Conservation (phyloP, 35 echinoderm and acorn worm species). For the Antedon bifida region DNA sequence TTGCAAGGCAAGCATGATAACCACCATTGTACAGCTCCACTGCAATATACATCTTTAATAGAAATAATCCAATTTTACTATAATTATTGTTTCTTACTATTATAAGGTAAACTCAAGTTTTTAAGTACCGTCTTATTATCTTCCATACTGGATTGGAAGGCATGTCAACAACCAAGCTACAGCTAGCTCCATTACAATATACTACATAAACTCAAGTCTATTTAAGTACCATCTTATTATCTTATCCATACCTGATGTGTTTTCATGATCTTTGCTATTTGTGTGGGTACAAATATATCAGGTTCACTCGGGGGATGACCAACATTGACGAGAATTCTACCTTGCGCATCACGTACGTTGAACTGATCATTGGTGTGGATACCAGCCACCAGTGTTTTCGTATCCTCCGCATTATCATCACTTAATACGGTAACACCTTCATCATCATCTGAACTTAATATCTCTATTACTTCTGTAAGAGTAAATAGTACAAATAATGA, state of each 20-base stretch:
- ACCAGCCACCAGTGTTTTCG: slow-evolving; percentile 29
- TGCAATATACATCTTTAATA: too few relatives aligned
- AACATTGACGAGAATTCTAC: slow-evolving; percentile 69
- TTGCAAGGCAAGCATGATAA: too few relatives aligned
- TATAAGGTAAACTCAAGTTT: too few relatives aligned
- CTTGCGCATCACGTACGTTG: slow-evolving; percentile 49
- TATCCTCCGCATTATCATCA: slow-evolving; percentile 31
- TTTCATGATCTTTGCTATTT: slow-evolving; percentile 41
- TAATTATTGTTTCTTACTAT: too few relatives aligned
- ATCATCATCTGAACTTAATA: slow-evolving; percentile 75
- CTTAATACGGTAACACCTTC: slow-evolving; percentile 44
- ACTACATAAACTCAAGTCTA: too few relatives aligned
- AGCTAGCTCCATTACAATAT: too few relatives aligned
- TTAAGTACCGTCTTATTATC: too few relatives aligned
- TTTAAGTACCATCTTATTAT: too few relatives aligned
- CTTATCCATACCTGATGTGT: slow-evolving; percentile 68
- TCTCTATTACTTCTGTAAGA: slow-evolving; percentile 48
- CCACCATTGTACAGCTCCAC: too few relatives aligned
- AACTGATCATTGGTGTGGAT: slow-evolving; percentile 56
- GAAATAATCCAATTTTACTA: too few relatives aligned
- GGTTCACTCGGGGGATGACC: slow-evolving; percentile 58
- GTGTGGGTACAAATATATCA: slow-evolving; percentile 50
- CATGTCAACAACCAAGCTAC: too few relatives aligned
- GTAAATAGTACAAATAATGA: not conserved
- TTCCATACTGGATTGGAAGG: slow-evolving; percentile 76